Evolutionary conservation across 2,888 invertebrate genomes (phyloP).

Genomic region (Agonum fuliginosum): DNA sequence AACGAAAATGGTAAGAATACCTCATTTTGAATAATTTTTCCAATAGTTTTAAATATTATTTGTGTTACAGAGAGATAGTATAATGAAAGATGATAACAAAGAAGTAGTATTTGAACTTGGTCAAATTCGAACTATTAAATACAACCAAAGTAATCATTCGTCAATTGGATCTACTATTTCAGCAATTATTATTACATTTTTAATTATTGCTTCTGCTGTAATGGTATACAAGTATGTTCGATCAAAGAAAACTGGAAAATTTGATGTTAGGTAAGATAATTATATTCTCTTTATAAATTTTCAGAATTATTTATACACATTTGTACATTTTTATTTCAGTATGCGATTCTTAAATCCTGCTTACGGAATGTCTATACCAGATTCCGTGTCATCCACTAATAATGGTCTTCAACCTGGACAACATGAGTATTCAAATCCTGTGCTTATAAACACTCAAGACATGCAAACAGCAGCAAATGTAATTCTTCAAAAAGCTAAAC

Average conservation of each 20-base stretch:
- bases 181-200: conserved; percentile 63
- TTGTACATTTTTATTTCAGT: conserved; percentile 64
- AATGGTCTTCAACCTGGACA: conserved; percentile 67
- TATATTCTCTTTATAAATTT: neutral
- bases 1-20: conserved; percentile 55
- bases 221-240: conserved; percentile 61
- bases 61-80: conserved; percentile 3
- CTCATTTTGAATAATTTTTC: neutral
- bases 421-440: conserved; percentile 69
- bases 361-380: conserved; percentile 65
- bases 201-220: conserved; percentile 62
- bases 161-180: conserved; percentile 62
- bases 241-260: conserved; percentile 63
- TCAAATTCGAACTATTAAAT: conserved; percentile 60
- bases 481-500: conserved; percentile 63
- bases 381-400: conserved; percentile 62
- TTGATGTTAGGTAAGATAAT: conserved; percentile 64
- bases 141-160: conserved; percentile 19
- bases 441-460: conserved; percentile 62
- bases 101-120: conserved; percentile 28
- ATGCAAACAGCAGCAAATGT: conserved; percentile 63
- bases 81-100: conserved; percentile 16
- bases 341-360: conserved; percentile 69
- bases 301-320: neutral
- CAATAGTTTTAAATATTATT: neutral